These are phyloP conservation scores for Trididemnum nubilum DNA, from an alignment of 23 tunicate genomes.

Conservation along the genomic window DNA sequence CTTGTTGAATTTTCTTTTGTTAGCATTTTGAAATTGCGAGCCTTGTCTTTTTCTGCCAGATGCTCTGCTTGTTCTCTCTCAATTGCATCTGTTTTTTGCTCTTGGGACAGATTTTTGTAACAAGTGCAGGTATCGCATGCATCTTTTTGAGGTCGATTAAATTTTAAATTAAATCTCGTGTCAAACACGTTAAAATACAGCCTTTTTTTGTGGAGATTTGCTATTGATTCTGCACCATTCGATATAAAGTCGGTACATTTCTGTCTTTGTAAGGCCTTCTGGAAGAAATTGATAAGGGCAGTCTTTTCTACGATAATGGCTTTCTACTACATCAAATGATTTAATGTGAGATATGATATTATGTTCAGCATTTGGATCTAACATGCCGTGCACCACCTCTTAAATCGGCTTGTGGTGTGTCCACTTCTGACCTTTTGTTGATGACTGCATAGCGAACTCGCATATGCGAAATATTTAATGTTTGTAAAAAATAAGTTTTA, in stretches of 20 bases:
- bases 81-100: no score
- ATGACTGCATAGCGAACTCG: neutral
- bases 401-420: neutral
- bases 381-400: neutral
- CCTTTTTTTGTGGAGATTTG: neutral
- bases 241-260: no score
- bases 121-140: neutral
- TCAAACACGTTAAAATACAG: neutral
- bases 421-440: neutral
- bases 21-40: no score
- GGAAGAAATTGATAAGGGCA: neutral
- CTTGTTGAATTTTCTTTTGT: neutral
- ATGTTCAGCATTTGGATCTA: no score
- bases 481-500: neutral
- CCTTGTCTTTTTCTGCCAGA: no score
- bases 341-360: no score
- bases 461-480: neutral
- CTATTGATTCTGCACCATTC: neutral
- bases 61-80: no score
- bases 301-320: no score
- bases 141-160: neutral
- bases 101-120: no score
- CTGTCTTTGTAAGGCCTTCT: neutral
- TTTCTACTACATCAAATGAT: no score
- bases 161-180: no score